Conservation (phyloP, 2,113 vertebrate genomes). For the Isurus oxyrinchus region DNA sequence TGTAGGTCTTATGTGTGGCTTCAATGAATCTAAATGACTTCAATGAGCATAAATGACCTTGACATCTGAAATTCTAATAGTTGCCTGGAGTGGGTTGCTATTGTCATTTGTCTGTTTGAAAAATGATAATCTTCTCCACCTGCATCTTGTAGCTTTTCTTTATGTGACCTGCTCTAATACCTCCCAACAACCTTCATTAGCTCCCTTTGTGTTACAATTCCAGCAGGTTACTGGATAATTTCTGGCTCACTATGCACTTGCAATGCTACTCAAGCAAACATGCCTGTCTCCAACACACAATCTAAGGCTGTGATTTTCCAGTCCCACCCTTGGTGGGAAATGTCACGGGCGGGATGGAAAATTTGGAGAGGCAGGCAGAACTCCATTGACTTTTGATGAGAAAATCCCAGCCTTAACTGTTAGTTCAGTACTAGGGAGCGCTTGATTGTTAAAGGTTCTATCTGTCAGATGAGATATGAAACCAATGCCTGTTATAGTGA, state of each 20-base stretch:
- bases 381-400: no score
- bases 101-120: neutral
- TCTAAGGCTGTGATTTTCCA: neutral
- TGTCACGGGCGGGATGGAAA: no score
- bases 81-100: conserved; percentile 1
- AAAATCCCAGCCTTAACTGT: neutral
- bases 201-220: neutral
- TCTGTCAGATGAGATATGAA: neutral
- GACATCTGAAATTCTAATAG: neutral
- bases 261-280: neutral
- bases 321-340: no score
- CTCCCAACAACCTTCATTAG: neutral
- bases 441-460: neutral
- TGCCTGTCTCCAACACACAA: neutral
- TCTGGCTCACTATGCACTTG: neutral
- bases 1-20: neutral
- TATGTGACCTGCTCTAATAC: neutral
- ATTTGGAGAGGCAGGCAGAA: no score
- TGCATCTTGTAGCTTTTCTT: neutral
- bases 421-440: neutral
- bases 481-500: neutral
- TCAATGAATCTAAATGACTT: neutral
- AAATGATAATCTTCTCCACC: neutral
- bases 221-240: neutral
- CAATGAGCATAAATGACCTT: neutral